These are phyloP conservation scores for Procambarus clarkii DNA, from an alignment of 1,140 invertebrate species.

Conservation along the genomic window DNA sequence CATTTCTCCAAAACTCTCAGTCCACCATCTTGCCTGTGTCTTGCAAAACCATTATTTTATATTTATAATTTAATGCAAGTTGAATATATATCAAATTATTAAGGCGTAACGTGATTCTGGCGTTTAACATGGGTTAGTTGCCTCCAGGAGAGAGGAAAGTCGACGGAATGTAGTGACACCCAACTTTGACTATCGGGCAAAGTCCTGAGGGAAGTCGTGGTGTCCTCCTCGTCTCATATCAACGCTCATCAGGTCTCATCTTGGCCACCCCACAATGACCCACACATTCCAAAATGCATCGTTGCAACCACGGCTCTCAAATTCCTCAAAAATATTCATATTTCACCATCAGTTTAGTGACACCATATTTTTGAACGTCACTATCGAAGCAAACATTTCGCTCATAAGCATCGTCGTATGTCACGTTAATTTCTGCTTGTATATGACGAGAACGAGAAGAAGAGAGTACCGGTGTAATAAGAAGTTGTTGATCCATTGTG, in stretches of 20 bases:
- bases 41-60: not conserved
- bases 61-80: not conserved
- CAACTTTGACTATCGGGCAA: slow-evolving; percentile 28
- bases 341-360: not conserved
- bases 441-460: not conserved
- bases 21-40: not conserved
- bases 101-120: not conserved
- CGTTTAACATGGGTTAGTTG: not conserved
- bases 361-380: not conserved
- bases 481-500: slow-evolving; percentile 11
- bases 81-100: not conserved
- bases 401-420: no score
- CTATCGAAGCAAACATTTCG: not conserved
- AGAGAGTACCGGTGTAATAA: not conserved
- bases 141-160: not conserved
- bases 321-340: not conserved
- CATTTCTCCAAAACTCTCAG: not conserved
- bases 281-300: slow-evolving; percentile 1
- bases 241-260: slow-evolving; percentile 59
- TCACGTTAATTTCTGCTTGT: not conserved
- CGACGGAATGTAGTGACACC: slow-evolving; percentile 17
- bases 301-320: not conserved
- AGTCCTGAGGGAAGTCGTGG: slow-evolving; percentile 30
- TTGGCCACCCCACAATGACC: slow-evolving; percentile 49
- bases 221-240: slow-evolving; percentile 65